Percentiles rank a stretch among this genome's conserved stretches.
Conservation (phyloP, 2,888 invertebrate genomes). For the Nudaria mundana region DNA sequence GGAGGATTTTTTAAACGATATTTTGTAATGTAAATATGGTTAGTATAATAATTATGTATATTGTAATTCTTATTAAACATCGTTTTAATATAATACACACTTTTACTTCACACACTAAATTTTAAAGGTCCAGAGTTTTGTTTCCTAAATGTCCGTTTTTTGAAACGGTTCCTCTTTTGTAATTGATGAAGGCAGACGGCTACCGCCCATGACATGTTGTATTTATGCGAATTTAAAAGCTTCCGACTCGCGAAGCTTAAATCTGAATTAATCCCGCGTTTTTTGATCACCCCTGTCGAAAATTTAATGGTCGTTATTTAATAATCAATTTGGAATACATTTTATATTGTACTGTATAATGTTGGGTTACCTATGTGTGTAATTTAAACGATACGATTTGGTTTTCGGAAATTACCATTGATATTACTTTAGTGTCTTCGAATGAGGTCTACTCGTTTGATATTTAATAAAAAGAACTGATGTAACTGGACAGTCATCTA, state of each 20-base stretch:
- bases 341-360: constrained; percentile 11
- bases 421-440: no score
- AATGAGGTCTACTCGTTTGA: no score
- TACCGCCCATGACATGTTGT: constrained; percentile 67
- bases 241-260: constrained; percentile 64
- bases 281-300: constrained; percentile 53
- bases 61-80: no score
- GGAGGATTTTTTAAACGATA: no score
- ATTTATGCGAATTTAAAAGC: constrained; percentile 78
- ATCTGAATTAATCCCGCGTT: constrained; percentile 67
- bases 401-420: no score
- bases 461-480: no score
- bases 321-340: constrained; percentile 43
- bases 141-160: constrained; percentile 54
- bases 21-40: no score
- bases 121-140: constrained; percentile 56
- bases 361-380: neutral
- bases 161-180: constrained; percentile 58
- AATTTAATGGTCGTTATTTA: constrained; percentile 56
- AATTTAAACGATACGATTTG: no score
- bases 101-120: no score
- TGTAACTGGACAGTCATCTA: no score
- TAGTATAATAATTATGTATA: no score
- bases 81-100: no score
- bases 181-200: constrained; percentile 73